Base-by-base conservation (phyloP, 2,113 vertebrate species). In the Hypocryptadius cinnamomeus region DNA sequence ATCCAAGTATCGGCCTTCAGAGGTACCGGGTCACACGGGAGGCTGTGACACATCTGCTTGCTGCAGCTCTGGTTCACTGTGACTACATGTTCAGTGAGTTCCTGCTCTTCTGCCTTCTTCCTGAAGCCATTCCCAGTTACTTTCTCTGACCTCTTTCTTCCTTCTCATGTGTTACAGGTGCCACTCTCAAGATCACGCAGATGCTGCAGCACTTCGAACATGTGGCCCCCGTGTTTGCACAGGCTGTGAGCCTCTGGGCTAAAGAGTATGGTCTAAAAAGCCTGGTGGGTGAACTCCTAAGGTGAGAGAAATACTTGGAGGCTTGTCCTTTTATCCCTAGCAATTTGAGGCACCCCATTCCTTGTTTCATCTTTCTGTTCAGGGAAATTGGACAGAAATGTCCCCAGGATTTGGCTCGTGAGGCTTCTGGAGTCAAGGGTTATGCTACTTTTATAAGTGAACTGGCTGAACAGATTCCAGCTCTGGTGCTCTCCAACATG, bases 191-290 rank as follows among this genome's bases (percentile, higher is more conserved):
- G 96, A 98, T 99, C 86, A 98, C 98, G 8, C 99, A 99, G 97
- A 96, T 99, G 97, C 95, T 99, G 64, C 99, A 99, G 96, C 99
- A 99, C 94, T 99, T 99, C 27, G 99, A 99, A 87, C 99, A 99
- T 59, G 97, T 99, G 74, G 97, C 98, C 3, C 90, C 98, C 0
- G 98, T 99, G 31, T 98, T 99, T 91, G 99, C 98, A 1, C 98
- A 98, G 44, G 98, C 99, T 6, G 98, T 99, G 89, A 98, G 96
- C 65, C 90, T 98, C 10, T 99, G 99, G 99, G 98, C 97, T 86
- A 98, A 97, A 6, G 98, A 99, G 22, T 99, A 99, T 50, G 98
- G 98, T 47, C 96, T 99, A 94, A 98, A 98, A 93, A 97, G 98
- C n/a, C 97, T 99, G 6, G 98, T 99, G 50, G 99, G 99, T 30